Base-by-base conservation (phyloP, 2,797 vertebrate species). In the Muraenolepis orangiensis region DNA sequence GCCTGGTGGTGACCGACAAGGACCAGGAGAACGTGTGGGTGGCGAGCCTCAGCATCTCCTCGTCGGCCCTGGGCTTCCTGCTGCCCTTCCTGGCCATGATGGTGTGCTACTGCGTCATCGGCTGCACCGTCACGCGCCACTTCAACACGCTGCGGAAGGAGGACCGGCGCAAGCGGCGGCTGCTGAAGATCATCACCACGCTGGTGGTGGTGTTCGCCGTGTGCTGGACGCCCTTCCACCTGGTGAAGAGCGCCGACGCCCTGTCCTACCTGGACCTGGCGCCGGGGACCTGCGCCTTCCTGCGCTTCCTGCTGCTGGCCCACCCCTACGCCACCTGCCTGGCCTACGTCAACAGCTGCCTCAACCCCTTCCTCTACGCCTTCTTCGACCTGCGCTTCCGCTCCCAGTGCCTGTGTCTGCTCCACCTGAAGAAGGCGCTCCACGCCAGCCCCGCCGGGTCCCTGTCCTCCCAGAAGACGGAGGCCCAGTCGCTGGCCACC, bases 161-260 rank as follows among this genome's bases (percentile, higher is more conserved):
- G 85, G 93, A 88, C 78, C 91, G 90, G 78, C 93, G 93, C 31
- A 92, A 95, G 31, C 85, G 94, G 57, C 88, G 96, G 57, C 93
- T 97, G 64, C 91, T 96, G 73, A 95, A 96, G 88, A 93, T 97
- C 89, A 95, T 98, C 89, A 93, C 92, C 29, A 93, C 93, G 0
- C 87, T 96, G 75, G 95, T 97, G 69, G 93, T 88, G 57, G 96
- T 95, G 74, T 97, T 97, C 26, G 94, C 92, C 0, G 91, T 92
- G 46, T 97, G 96, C 88, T 97, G 96, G 96, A 92, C 93, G 31
- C 96, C 96, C 64, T 97, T 97, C 91, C 96, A 97, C 71, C 69
- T 94, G 1, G 79, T 96, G 71, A 96, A 96, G 87, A 94, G 90
- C 26, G 91, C 93, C 2, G 94, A 95, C 1, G 93, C 93, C 28